These are phyloP conservation scores for Lipophrys pholis DNA, from an alignment of 2,113 vertebrate genomes.

Conservation along the genomic window DNA sequence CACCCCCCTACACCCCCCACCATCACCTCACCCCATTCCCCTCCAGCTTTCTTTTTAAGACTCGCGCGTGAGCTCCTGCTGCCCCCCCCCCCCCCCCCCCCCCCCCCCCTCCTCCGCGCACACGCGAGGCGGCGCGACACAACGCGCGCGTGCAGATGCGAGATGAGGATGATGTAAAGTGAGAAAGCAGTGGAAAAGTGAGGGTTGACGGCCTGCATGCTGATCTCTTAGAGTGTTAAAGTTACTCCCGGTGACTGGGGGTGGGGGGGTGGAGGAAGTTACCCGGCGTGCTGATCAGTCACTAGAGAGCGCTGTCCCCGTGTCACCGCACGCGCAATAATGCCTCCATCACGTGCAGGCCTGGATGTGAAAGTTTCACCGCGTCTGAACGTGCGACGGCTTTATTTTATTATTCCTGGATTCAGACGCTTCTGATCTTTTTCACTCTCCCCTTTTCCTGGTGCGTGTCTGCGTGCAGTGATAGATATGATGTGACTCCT, in stretches of 20 bases:
- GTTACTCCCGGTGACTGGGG: constrained; percentile 22
- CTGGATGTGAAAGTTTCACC: not conserved
- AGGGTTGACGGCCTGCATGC: constrained; percentile 28
- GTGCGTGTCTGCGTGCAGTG: not conserved
- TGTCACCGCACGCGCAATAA: not conserved
- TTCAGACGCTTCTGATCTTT: constrained; percentile 24
- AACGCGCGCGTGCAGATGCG: constrained; percentile 38
- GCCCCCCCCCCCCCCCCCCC: constrained; percentile 36
- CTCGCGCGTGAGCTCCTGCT: constrained; percentile 47
- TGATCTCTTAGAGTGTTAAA: constrained; percentile 20
- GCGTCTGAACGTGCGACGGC: constrained; percentile 22
- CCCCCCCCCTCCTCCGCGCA: constrained; percentile 17
- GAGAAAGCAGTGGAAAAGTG: constrained; percentile 55
- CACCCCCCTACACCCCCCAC: constrained; percentile 32
- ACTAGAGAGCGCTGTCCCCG: constrained; percentile 73
- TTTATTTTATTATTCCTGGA: constrained; percentile 44
- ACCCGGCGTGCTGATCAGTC: constrained; percentile 30
- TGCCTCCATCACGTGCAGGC: not conserved
- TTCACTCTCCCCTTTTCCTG: not conserved
- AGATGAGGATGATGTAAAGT: constrained; percentile 67
- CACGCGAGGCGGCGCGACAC: not conserved
- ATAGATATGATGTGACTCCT: not conserved
- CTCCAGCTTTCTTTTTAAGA: constrained; percentile 51
- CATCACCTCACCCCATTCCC: constrained; percentile 13
- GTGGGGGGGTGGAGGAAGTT: not conserved